Percentiles rank a stretch among this genome's conserved stretches.
Evolutionary conservation across 2,113 vertebrate genomes (phyloP).

Genomic region (Grantiella picta): DNA sequence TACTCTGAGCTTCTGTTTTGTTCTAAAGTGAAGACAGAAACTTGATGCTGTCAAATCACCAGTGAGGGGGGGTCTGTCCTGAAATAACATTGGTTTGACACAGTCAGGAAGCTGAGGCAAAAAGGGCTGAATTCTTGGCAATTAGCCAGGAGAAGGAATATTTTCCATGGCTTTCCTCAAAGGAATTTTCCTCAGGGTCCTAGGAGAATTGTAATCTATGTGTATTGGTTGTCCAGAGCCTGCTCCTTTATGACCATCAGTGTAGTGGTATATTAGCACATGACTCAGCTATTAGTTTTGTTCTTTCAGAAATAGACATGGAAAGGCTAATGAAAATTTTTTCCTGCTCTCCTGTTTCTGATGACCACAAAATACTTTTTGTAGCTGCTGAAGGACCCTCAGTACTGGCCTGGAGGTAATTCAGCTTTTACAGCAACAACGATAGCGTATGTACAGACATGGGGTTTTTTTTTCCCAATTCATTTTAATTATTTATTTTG

Average conservation of each 20-base stretch:
- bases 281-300: background rate
- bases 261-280: background rate
- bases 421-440: background rate
- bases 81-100: background rate
- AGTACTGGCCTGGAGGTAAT: background rate
- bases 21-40: background rate
- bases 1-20: background rate
- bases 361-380: background rate
- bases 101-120: background rate
- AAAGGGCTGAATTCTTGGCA: background rate
- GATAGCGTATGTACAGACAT: background rate
- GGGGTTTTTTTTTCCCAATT: background rate
- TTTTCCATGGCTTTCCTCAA: background rate
- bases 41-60: background rate
- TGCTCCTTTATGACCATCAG: background rate
- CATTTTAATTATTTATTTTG: background rate
- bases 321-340: background rate
- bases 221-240: accelerated
- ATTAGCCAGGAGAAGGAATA: background rate
- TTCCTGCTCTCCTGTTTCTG: background rate
- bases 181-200: background rate
- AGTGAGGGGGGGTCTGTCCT: background rate
- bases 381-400: background rate
- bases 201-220: background rate
- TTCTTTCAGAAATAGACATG: background rate